Conservation (phyloP, 2,113 vertebrate genomes). For the Morone saxatilis region DNA sequence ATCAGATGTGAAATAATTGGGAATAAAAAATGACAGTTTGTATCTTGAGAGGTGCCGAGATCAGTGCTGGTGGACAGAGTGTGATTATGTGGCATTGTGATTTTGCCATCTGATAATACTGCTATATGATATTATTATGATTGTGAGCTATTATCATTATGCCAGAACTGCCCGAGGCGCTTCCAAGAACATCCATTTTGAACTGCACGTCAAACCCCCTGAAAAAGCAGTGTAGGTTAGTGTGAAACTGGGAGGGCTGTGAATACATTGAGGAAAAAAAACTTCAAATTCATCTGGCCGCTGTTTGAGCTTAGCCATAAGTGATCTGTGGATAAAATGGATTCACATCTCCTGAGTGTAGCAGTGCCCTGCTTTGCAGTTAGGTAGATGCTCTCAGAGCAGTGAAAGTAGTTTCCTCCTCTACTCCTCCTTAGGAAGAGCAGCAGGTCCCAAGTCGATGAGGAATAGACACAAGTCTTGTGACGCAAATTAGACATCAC, state of each 20-base stretch:
- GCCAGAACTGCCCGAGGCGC: conserved; percentile 17
- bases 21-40: conserved; percentile 6
- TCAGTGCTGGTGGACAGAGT: conserved; percentile 11
- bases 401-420: conserved; percentile 61
- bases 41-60: conserved; percentile 22
- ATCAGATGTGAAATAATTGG: conserved; percentile 56
- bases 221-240: conserved; percentile 57
- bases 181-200: conserved; percentile 37
- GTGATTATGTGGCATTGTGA: conserved; percentile 42
- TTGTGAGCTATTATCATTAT: conserved; percentile 5
- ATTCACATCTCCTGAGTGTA: conserved; percentile 71
- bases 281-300: conserved; percentile 51
- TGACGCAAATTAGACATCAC: conserved; percentile 63
- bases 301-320: conserved; percentile 67
- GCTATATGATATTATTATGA: conserved; percentile 7
- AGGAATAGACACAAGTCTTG: conserved; percentile 63
- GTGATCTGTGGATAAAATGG: conserved; percentile 72
- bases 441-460: conserved; percentile 58
- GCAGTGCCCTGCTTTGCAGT: conserved; percentile 54
- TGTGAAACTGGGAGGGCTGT: conserved; percentile 49
- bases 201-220: conserved; percentile 30
- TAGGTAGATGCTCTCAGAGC: conserved; percentile 53
- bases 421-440: conserved; percentile 43
- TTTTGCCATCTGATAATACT: conserved; percentile 22
- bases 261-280: conserved; percentile 56